Evolutionary conservation across 2,888 invertebrate genomes (phyloP).

Genomic region (Pollenia angustigena): DNA sequence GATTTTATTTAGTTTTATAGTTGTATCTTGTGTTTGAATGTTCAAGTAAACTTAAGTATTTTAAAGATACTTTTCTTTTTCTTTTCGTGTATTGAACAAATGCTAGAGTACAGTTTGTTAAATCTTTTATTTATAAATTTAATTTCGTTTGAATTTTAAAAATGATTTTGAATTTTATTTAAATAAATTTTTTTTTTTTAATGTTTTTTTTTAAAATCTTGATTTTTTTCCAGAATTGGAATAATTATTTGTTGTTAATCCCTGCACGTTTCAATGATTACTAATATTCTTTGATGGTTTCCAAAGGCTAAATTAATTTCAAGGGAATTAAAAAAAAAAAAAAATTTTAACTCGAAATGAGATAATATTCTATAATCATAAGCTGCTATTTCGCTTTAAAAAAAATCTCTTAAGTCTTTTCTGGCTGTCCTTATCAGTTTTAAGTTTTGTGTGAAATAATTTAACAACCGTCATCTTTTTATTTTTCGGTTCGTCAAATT

Average conservation of each 20-base stretch:
- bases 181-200: not conserved
- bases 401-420: conserved; percentile 19
- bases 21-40: conserved; percentile 28
- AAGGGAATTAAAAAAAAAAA: conserved; percentile 28
- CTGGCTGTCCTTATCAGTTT: conserved; percentile 42
- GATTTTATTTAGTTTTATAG: conserved; percentile 28
- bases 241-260: conserved; percentile 56
- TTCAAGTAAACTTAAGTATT: conserved; percentile 3
- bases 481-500: conserved; percentile 43
- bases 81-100: conserved; percentile 29
- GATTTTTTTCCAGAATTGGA: not conserved
- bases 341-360: conserved; percentile 17
- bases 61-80: conserved; percentile 26
- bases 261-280: conserved; percentile 55
- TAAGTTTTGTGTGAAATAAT: conserved; percentile 13
- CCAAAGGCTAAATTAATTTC: conserved; percentile 35
- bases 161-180: not conserved
- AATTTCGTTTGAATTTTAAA: conserved; percentile 17
- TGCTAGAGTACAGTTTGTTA: conserved; percentile 32
- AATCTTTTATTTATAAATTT: not conserved
- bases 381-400: conserved; percentile 8
- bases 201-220: not conserved
- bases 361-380: not conserved
- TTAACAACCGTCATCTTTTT: conserved; percentile 9
- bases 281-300: conserved; percentile 28